Conservation (phyloP, 2,888 invertebrate genomes). For the Acrocera orbiculus region DNA sequence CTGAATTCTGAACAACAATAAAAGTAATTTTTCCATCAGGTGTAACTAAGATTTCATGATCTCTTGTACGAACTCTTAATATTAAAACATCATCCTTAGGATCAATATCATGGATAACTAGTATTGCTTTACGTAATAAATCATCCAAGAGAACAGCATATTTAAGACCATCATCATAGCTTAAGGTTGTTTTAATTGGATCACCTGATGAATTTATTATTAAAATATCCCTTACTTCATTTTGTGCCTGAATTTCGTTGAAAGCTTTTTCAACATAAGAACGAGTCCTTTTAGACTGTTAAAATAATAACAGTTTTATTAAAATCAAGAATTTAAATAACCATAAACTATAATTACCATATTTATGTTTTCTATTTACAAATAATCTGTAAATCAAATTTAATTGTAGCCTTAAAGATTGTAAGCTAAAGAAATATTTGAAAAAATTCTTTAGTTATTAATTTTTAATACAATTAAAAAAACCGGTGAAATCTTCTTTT, state of each 20-base stretch:
- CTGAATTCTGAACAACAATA: conserved; percentile 23
- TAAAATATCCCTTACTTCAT: conserved; percentile 22
- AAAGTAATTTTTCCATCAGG: conserved; percentile 26
- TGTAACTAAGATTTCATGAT: conserved; percentile 23
- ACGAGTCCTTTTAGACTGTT: conserved; percentile 19
- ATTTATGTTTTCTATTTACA: too few species aligned
- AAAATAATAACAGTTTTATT: too few species aligned
- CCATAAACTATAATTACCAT: too few species aligned
- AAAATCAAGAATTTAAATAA: too few species aligned
- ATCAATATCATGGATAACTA: conserved; percentile 21
- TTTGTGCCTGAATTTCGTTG: conserved; percentile 17
- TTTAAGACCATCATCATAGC: conserved; percentile 17
- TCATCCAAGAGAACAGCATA: conserved; percentile 24
- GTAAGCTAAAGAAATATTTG: too few species aligned
- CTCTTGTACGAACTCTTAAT: conserved; percentile 22
- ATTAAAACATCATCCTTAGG: conserved; percentile 18
- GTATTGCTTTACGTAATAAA: conserved; percentile 21
- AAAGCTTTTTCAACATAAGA: conserved; percentile 24
- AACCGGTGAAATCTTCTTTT: too few species aligned
- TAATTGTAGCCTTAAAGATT: too few species aligned
- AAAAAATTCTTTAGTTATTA: too few species aligned
- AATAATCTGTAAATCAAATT: too few species aligned
- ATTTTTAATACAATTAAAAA: too few species aligned
- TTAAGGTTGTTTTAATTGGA: conserved; percentile 24
- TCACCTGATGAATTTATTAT: conserved; percentile 23